phyloP scores from a whole-genome alignment of 2,797 vertebrate genomes.

The Parauchenoglanis ngamensis region DNA sequence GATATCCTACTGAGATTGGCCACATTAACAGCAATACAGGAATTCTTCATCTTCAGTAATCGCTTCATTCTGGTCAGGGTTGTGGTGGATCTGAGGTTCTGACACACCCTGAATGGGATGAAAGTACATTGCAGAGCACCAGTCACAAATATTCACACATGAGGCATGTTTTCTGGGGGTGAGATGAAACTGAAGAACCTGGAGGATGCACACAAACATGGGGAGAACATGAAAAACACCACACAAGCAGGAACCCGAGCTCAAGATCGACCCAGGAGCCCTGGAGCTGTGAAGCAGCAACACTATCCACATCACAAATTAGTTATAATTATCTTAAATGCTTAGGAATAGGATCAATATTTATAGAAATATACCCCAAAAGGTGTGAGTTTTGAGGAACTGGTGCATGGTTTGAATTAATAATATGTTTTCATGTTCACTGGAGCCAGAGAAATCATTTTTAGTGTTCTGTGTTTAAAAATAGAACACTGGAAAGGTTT shows the following conservation, averaged over 20 bases:
- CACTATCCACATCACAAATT: neutral
- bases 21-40: no score
- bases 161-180: neutral
- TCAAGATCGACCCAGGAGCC: neutral
- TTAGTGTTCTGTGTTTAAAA: slow-evolving; percentile 1
- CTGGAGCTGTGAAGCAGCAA: neutral
- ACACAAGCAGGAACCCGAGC: neutral
- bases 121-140: neutral
- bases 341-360: neutral
- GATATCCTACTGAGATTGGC: neutral
- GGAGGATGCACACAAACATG: neutral
- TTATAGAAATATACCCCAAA: neutral
- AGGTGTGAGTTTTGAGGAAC: neutral
- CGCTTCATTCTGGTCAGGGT: neutral
- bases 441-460: neutral
- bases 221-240: neutral
- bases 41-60: neutral
- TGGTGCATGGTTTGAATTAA: neutral
- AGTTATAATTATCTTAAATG: neutral
- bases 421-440: neutral
- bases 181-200: neutral
- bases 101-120: neutral
- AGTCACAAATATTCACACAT: neutral
- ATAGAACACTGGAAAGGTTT: neutral
- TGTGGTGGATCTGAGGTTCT: neutral